Percentiles rank a stretch among this genome's conserved stretches.
Conservation (phyloP, 2,113 vertebrate genomes). For the Callipepla californica region DNA sequence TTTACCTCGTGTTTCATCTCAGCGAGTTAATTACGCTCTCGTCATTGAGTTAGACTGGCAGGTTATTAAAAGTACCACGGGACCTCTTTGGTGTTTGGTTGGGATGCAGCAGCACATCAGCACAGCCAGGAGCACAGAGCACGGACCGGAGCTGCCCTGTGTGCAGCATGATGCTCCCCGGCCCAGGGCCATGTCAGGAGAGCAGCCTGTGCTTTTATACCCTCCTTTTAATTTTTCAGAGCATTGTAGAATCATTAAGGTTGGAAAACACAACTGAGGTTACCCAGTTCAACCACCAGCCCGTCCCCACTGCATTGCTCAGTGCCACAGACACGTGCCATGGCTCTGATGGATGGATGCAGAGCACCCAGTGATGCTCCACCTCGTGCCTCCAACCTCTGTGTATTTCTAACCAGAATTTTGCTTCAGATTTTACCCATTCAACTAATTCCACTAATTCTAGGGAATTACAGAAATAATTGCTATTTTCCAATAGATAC, state of each 20-base stretch:
- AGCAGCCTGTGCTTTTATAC: fast-evolving
- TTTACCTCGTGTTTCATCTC: constrained; percentile 64
- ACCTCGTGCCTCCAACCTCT: neutral
- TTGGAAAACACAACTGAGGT: too few relatives aligned
- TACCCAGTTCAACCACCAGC: too few relatives aligned
- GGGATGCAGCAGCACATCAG: fast-evolving
- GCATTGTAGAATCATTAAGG: too few relatives aligned
- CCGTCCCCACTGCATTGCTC: too few relatives aligned
- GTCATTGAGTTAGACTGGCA: constrained; percentile 57
- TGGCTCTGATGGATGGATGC: neutral
- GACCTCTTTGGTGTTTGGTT: neutral
- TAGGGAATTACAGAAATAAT: constrained; percentile 73
- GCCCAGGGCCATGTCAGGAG: too few relatives aligned
- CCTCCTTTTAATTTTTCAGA: neutral
- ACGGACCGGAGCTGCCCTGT: neutral
- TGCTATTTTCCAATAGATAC: constrained; percentile 70
- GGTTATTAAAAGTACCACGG: constrained; percentile 57
- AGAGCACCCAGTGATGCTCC: neutral
- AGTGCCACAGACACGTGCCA: too few relatives aligned
- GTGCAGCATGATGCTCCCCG: neutral
- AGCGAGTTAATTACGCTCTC: constrained; percentile 61
- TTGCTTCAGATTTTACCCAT: constrained; percentile 55
- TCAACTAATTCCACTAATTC: constrained; percentile 72
- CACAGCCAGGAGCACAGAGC: neutral
- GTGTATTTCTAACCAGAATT: constrained; percentile 37